Conservation (phyloP, 2,113 vertebrate species). For the Cololabis saira region DNA sequence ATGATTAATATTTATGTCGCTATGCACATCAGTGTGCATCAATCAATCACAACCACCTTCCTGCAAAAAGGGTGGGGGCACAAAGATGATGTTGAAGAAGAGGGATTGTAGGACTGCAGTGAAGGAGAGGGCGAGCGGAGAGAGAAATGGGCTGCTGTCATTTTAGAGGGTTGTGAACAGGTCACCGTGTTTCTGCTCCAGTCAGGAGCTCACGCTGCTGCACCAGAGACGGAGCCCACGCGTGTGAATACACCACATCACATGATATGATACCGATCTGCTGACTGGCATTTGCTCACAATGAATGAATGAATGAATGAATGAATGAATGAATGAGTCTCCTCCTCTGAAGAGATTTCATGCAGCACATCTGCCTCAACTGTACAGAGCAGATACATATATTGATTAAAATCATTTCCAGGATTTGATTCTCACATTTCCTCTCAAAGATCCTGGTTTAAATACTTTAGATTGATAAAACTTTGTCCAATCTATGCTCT, state of each 20-base stretch:
- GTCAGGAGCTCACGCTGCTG: slow-evolving; percentile 31
- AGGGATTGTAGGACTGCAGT: slow-evolving; percentile 32
- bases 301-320: slow-evolving; percentile 22
- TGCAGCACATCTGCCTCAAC: slow-evolving; percentile 13
- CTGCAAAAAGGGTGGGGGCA: slow-evolving; percentile 69
- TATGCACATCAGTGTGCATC: slow-evolving; percentile 68
- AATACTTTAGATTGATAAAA: too few relatives aligned
- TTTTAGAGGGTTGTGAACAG: slow-evolving; percentile 74
- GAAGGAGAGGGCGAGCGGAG: slow-evolving; percentile 19
- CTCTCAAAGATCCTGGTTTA: too few relatives aligned
- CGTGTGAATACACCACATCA: slow-evolving; percentile 53
- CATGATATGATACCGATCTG: slow-evolving; percentile 37
- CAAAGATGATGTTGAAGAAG: slow-evolving; percentile 51
- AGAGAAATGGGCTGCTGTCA: slow-evolving; percentile 69
- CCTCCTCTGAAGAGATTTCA: neutral
- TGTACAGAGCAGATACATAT: slow-evolving; percentile 8
- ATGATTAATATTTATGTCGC: slow-evolving; percentile 82
- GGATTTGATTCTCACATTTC: slow-evolving; percentile 31
- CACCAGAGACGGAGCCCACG: slow-evolving; percentile 27
- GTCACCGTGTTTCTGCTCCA: slow-evolving; percentile 68
- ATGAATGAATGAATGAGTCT: slow-evolving; percentile 5
- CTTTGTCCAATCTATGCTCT: too few relatives aligned
- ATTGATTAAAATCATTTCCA: slow-evolving; percentile 20
- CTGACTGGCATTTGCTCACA: neutral
- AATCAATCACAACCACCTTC: slow-evolving; percentile 77